These are phyloP conservation scores for Myoxocephalus aenaeus DNA, from an alignment of 2,797 vertebrate species.

Conservation along the genomic window DNA sequence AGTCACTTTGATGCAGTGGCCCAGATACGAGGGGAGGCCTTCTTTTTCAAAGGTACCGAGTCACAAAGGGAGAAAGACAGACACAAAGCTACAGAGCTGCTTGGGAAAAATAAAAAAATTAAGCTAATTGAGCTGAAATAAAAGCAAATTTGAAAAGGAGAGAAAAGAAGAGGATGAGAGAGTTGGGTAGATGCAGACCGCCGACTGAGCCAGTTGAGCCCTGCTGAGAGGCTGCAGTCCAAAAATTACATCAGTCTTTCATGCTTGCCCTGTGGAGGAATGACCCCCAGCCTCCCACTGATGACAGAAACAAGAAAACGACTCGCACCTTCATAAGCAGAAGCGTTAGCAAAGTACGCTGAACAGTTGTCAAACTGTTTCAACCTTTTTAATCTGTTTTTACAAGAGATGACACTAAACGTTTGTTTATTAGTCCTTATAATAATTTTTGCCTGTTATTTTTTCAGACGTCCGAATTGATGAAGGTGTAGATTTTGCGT, in stretches of 20 bases:
- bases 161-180: conserved; percentile 9
- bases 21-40: conserved; percentile 98
- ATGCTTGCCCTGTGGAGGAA: conserved; percentile 60
- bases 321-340: conserved; percentile 24
- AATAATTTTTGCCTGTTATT: neutral
- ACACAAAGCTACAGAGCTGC: conserved; percentile 26
- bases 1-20: conserved; percentile 91
- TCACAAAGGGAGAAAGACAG: conserved; percentile 42
- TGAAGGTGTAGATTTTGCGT: neutral
- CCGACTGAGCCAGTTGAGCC: conserved; percentile 35
- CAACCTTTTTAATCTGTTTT: neutral
- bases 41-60: conserved; percentile 86
- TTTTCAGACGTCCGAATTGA: neutral
- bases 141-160: conserved; percentile 35
- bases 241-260: conserved; percentile 66
- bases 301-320: conserved; percentile 52
- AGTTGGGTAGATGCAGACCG: conserved; percentile 3
- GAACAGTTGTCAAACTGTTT: conserved; percentile 34
- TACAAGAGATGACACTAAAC: neutral
- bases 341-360: conserved; percentile 30
- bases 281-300: conserved; percentile 53
- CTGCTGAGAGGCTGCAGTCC: conserved; percentile 52
- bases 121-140: conserved; percentile 50
- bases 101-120: conserved; percentile 37
- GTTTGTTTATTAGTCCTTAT: neutral